Conservation (phyloP, 2,888 invertebrate genomes). For the Lomographa bimaculata region DNA sequence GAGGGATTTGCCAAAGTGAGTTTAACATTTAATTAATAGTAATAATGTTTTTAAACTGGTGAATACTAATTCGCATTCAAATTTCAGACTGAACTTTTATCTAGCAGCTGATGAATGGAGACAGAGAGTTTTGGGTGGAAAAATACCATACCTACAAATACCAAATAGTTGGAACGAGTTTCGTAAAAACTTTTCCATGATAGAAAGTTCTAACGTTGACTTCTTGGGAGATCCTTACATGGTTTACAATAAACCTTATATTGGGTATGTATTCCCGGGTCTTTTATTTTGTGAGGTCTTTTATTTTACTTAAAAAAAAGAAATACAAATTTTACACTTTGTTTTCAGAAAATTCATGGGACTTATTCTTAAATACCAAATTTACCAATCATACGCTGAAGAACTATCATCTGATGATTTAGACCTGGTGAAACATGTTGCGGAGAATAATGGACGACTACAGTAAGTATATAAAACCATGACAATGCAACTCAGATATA, state of each 20-base stretch:
- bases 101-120: slow-evolving; percentile 83
- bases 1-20: slow-evolving; percentile 80
- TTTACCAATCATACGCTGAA: slow-evolving; percentile 77
- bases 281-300: too few species aligned
- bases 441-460: slow-evolving; percentile 63
- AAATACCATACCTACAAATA: slow-evolving; percentile 57
- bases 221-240: slow-evolving; percentile 78
- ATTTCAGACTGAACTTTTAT: slow-evolving; percentile 80
- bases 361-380: slow-evolving; percentile 81
- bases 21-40: too few species aligned
- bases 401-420: slow-evolving; percentile 70
- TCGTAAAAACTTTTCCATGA: slow-evolving; percentile 70
- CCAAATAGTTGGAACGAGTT: slow-evolving; percentile 78
- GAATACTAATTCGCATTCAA: too few species aligned
- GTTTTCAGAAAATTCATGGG: slow-evolving; percentile 80
- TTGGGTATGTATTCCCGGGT: slow-evolving; percentile 72
- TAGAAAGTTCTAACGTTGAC: slow-evolving; percentile 73
- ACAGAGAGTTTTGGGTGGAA: slow-evolving; percentile 67
- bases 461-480: slow-evolving; percentile 55
- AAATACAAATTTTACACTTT: too few species aligned
- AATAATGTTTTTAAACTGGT: too few species aligned
- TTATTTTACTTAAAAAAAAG: too few species aligned
- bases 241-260: slow-evolving; percentile 79
- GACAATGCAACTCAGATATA: neutral
- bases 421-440: slow-evolving; percentile 68